Base-by-base conservation (phyloP, 1,140 invertebrate genomes). In the Grapholita molesta region DNA sequence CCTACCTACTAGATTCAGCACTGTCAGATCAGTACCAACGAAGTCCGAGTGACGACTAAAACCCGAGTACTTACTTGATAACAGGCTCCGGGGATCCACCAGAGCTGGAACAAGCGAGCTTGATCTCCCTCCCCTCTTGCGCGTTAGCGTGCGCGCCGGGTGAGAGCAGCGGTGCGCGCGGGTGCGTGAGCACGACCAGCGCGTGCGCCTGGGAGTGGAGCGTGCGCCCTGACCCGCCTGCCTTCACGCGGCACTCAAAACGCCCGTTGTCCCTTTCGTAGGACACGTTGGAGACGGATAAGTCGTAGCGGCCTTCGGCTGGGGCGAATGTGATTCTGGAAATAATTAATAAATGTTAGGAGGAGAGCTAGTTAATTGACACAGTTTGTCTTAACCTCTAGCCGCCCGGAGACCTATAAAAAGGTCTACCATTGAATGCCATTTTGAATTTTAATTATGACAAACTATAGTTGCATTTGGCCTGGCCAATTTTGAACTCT, bases 231-330 rank as follows among this genome's bases (percentile, higher is more conserved):
- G 95, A 97, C 9, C 97, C 96, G 25, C 94, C 95, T 24, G 95
- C 95, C 86, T 98, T 98, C 52, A 98, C 94, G 21, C 96, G 94
- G 83, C 97, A 99, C 91, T 98, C 97, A 91, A 98, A 98, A 72
- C 95, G 94, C 4, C 97, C 97, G 83, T 98, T 98, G 91, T 99
- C 97, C 0, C 96, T 93, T 78, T 96, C 96, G 90, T 98, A 98
- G 21, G 96, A 96, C 0, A 96, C 95, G 83, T 97, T 97, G 18
- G 94, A 94, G 73, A 99, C 97, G 80, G 96, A 93, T 75, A 99
- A 93, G 91, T 98, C 97, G 91, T 98, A 99, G 30, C 95, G 94
- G 12, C 97, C 97, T 66, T 96, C 94, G 11, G 94, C 93, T 5
- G 96, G 95, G 70, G 93, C 93, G 84, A 95, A 96, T 77, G 95